Conservation (phyloP, 2,797 vertebrate genomes). For the Chrosomus eos region DNA sequence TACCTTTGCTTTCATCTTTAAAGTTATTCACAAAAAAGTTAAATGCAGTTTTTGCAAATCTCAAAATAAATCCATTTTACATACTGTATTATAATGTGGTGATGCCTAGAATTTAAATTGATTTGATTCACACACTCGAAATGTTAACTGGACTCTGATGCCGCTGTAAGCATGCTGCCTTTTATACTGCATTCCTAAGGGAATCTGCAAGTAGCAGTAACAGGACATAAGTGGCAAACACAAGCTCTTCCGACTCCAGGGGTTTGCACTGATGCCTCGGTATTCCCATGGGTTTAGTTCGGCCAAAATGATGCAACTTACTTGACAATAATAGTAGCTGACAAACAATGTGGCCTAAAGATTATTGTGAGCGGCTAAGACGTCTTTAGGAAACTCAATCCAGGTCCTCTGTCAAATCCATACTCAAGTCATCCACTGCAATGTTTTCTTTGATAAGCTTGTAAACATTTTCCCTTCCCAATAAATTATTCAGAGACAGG, state of each 20-base stretch:
- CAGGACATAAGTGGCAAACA: slow-evolving; percentile 38
- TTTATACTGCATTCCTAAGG: slow-evolving; percentile 21
- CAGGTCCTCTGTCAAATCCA: slow-evolving; percentile 13
- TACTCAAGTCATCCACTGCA: background rate
- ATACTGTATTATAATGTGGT: background rate
- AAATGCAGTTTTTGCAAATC: background rate
- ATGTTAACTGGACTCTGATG: slow-evolving; percentile 15
- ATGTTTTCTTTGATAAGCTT: slow-evolving; percentile 29
- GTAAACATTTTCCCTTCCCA: slow-evolving; percentile 19
- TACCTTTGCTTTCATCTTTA: background rate
- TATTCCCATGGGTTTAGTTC: slow-evolving; percentile 20
- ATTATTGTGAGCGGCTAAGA: background rate
- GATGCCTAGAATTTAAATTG: background rate
- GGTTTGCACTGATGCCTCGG: slow-evolving; percentile 21
- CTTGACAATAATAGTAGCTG: slow-evolving; percentile 24
- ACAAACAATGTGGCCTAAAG: slow-evolving; percentile 29
- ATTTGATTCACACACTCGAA: background rate
- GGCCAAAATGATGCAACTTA: slow-evolving; percentile 31
- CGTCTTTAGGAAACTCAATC: slow-evolving; percentile 17
- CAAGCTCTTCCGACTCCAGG: background rate
- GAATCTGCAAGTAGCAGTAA: slow-evolving; percentile 11
- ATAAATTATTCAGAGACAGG: slow-evolving; percentile 53
- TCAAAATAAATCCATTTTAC: background rate
- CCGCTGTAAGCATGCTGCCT: slow-evolving; percentile 18
- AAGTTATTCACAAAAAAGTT: background rate